Percentiles rank a stretch among this genome's conserved stretches.
These are phyloP conservation scores for Drosophila affinis DNA, from an alignment of 2,888 invertebrate species.

Conservation along the genomic window DNA sequence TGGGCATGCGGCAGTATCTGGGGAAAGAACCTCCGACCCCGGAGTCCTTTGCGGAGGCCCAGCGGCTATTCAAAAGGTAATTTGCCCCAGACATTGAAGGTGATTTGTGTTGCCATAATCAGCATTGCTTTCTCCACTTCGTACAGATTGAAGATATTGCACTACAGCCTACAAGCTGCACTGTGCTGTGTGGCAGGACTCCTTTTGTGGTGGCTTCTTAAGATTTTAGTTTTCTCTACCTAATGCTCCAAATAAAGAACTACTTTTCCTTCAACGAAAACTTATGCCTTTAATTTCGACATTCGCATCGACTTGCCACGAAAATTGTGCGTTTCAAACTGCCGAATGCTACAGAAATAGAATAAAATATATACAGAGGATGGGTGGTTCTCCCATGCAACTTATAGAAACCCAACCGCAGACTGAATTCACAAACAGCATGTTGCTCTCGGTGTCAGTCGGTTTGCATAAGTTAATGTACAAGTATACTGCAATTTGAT, in stretches of 20 bases:
- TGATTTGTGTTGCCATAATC: background rate
- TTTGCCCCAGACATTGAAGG: background rate
- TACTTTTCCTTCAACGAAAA: background rate
- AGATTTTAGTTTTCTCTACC: background rate
- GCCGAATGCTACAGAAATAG: background rate
- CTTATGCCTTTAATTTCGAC: background rate
- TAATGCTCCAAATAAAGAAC: background rate
- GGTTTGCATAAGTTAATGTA: background rate
- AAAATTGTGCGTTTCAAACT: background rate
- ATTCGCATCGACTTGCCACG: background rate
- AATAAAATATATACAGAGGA: background rate
- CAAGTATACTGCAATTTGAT: background rate
- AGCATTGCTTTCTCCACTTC: too few relatives aligned
- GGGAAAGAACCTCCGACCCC: conserved; percentile 23
- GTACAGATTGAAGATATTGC: conserved; percentile 16
- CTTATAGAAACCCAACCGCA: background rate
- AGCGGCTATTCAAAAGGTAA: conserved; percentile 85
- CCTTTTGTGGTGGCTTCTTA: conserved; percentile 53
- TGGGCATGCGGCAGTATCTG: conserved; percentile 31
- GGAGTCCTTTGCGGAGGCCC: conserved; percentile 15
- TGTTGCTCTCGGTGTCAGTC: background rate
- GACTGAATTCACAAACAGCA: background rate
- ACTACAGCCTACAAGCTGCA: background rate
- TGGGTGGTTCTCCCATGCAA: background rate
- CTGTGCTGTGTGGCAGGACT: background rate